Conservation (phyloP, 92 coral and sea anemone genomes). For the Isaurus tuberculatus region DNA sequence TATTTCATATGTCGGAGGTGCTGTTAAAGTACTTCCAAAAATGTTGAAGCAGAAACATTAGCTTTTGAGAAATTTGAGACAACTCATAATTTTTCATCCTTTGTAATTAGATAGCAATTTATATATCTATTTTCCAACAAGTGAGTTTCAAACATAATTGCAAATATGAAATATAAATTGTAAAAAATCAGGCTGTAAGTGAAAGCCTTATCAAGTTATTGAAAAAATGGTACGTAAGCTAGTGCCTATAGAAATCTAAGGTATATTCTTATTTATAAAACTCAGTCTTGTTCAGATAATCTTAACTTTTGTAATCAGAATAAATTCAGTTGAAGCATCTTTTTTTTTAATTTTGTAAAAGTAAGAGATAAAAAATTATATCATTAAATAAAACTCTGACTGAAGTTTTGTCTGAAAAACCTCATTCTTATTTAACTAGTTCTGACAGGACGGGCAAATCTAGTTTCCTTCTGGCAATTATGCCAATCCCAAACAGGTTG, state of each 20-base stretch:
- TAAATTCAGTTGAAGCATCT: neutral
- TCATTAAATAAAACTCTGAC: constrained; percentile 10
- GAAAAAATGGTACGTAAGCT: neutral
- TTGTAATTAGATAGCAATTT: constrained; percentile 1
- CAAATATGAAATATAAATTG: neutral
- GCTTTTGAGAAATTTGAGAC: neutral
- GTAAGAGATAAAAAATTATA: neutral
- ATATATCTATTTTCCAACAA: neutral
- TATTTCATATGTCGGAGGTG: neutral
- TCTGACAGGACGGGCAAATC: constrained; percentile 57
- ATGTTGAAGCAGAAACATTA: neutral
- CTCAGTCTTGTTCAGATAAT: constrained; percentile 14
- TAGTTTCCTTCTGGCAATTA: constrained; percentile 52
- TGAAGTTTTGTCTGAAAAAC: constrained; percentile 20
- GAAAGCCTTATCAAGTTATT: neutral
- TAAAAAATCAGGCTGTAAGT: neutral
- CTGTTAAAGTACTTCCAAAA: neutral
- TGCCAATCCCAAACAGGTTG: constrained; percentile 49
- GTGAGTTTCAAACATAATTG: neutral
- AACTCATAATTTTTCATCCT: constrained; percentile 1
- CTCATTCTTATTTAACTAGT: neutral
- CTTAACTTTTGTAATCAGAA: neutral
- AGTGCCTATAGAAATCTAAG: neutral
- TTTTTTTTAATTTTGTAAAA: neutral
- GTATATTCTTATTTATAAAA: constrained; percentile 15